Conservation (phyloP, 2,797 vertebrate species). For the Rhinogobio ventralis region DNA sequence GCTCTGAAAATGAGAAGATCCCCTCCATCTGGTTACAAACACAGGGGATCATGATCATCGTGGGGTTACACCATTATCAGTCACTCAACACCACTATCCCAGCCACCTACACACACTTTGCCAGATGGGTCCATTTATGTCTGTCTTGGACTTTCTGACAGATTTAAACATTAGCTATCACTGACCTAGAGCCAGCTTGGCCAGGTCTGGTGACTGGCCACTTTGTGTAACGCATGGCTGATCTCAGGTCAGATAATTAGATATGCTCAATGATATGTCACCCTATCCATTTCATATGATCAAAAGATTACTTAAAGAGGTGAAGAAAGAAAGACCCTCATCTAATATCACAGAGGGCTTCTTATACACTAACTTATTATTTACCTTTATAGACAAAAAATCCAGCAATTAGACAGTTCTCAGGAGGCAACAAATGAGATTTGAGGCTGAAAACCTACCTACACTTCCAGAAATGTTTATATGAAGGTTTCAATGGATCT, state of each 20-base stretch:
- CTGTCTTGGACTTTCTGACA: conserved; percentile 22
- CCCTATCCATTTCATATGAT: conserved; percentile 21
- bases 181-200: conserved; percentile 38
- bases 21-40: conserved; percentile 48
- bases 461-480: not conserved
- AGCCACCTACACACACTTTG: conserved; percentile 15
- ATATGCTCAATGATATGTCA: conserved; percentile 22
- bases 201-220: conserved; percentile 46
- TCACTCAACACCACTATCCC: conserved; percentile 44
- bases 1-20: conserved; percentile 43
- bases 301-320: conserved; percentile 22
- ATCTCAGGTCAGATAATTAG: conserved; percentile 46
- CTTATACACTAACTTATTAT: not conserved
- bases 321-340: conserved; percentile 3
- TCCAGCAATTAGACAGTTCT: not conserved
- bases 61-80: conserved; percentile 25
- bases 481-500: not conserved
- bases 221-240: conserved; percentile 31
- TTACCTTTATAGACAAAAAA: not conserved
- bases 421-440: not conserved
- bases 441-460: not conserved
- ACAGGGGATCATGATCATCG: not conserved
- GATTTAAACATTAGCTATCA: conserved; percentile 44
- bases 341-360: conserved; percentile 3
- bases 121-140: conserved; percentile 45